Evolutionary conservation across 2,888 invertebrate genomes (phyloP).

Genomic region (Pseudoips prasinana): DNA sequence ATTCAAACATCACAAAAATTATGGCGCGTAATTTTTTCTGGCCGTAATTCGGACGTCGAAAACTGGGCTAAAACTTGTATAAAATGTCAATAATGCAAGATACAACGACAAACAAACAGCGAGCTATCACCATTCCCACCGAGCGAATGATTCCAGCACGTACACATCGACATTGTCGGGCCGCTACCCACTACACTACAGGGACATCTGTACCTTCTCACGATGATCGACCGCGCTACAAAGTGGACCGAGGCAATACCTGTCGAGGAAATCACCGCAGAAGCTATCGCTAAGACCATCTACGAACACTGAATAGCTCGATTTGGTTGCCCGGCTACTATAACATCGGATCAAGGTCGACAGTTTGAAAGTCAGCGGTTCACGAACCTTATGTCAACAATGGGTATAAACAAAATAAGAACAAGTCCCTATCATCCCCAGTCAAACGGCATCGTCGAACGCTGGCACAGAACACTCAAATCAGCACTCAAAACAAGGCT

Average conservation of each 20-base stretch:
- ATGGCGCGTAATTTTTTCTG: background rate
- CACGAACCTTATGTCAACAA: no score
- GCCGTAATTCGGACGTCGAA: background rate
- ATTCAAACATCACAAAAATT: background rate
- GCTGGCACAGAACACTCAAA: no score
- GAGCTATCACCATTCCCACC: background rate
- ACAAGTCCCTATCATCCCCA: no score
- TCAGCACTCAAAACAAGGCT: no score
- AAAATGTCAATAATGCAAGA: background rate
- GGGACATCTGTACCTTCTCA: background rate
- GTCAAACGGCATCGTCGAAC: no score
- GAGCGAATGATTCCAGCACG: background rate
- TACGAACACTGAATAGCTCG: background rate
- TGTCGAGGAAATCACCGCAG: no score
- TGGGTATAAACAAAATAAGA: no score
- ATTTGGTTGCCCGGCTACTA: background rate
- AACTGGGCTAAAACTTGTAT: background rate
- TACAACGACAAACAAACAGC: background rate
- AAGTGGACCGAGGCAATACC: no score
- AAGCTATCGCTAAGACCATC: background rate
- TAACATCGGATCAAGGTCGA: background rate
- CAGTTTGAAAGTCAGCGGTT: no score
- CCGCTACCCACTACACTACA: background rate
- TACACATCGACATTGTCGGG: constrained; percentile 1
- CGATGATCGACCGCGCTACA: no score